Conservation (phyloP, 2,888 invertebrate genomes). For the Hypolimnas misippus region DNA sequence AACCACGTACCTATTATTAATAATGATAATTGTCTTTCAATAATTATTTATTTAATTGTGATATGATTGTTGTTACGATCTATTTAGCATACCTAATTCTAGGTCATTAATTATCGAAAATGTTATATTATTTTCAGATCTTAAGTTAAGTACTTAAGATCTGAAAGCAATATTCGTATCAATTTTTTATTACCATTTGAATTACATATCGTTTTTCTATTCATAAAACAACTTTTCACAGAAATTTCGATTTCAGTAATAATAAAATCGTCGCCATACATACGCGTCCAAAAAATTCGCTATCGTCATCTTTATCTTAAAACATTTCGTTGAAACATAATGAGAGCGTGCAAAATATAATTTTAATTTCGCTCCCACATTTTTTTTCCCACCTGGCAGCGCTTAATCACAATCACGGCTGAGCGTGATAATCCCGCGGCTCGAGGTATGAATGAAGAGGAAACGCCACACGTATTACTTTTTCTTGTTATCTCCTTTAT, state of each 20-base stretch:
- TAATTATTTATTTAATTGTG: not conserved
- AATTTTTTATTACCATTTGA: too few relatives aligned
- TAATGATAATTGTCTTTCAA: not conserved
- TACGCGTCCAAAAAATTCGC: slow-evolving; percentile 14
- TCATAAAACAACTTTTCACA: too few relatives aligned
- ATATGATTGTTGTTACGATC: not conserved
- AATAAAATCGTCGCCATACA: not conserved
- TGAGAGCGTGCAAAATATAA: slow-evolving; percentile 61
- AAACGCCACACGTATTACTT: slow-evolving; percentile 66
- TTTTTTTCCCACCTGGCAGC: slow-evolving; percentile 59
- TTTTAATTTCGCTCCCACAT: slow-evolving; percentile 66
- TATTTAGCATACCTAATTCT: too few relatives aligned
- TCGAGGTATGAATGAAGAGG: slow-evolving; percentile 59
- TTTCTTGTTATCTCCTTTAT: slow-evolving; percentile 59
- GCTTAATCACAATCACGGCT: slow-evolving; percentile 72
- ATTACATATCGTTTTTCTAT: too few relatives aligned
- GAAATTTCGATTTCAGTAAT: too few relatives aligned
- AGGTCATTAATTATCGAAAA: too few relatives aligned
- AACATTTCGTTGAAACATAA: slow-evolving; percentile 53
- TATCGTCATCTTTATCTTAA: slow-evolving; percentile 30
- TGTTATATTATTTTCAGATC: too few relatives aligned
- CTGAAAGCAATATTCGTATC: too few relatives aligned
- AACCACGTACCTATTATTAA: slow-evolving; percentile 19
- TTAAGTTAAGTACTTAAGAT: too few relatives aligned
- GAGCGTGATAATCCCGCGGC: slow-evolving; percentile 67